Base-by-base conservation (phyloP, 2,888 invertebrate genomes). In the Euplexia lucipara region DNA sequence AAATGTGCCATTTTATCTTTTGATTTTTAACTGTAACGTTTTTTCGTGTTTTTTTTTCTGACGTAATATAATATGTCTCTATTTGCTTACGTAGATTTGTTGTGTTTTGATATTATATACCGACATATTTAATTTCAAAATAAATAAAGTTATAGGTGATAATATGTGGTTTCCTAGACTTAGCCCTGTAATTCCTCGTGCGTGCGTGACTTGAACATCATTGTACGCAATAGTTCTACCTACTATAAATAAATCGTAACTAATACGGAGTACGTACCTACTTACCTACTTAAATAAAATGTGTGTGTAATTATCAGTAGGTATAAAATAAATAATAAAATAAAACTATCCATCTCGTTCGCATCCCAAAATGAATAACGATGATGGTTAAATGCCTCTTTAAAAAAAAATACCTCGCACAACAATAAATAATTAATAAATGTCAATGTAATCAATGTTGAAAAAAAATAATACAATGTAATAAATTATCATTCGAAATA, bases 401-500 rank as follows among this genome's bases (percentile, higher is more conserved):
- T 41, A 9, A 18, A 1, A 35, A 30, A 41, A 44, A 54, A 54
- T 54, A 45, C n/a, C 10, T 14, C 20, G 1, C n/a, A 16, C 12
- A 20, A 18, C 18, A 32, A 56, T 26, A 41, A 34, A 66, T 42
- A 53, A 70, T 35, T 32, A 35, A 42, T 7, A 35, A 9, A 9
- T 10, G 18, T 14, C 30, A 37, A 65, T 52, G 20, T 52, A 37
- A 52, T 70, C 16, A 30, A n/a, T n/a, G n/a, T n/a, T n/a, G n/a
- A n/a, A n/a, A n/a, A n/a, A n/a, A n/a, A n/a, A n/a, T n/a, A n/a
- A 54, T 44, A 16, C 20, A 53, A 44, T 39, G 7, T 26, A 44
- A 58, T 73, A 68, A 68, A 62, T 58, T 51, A 49, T 20, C 10
- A 57, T 44, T n/a, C 37, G 22, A 52, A 65, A 72, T 26, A 75